phyloP scores from a whole-genome alignment of 2,888 invertebrate genomes.

The Bimastos eiseni region DNA sequence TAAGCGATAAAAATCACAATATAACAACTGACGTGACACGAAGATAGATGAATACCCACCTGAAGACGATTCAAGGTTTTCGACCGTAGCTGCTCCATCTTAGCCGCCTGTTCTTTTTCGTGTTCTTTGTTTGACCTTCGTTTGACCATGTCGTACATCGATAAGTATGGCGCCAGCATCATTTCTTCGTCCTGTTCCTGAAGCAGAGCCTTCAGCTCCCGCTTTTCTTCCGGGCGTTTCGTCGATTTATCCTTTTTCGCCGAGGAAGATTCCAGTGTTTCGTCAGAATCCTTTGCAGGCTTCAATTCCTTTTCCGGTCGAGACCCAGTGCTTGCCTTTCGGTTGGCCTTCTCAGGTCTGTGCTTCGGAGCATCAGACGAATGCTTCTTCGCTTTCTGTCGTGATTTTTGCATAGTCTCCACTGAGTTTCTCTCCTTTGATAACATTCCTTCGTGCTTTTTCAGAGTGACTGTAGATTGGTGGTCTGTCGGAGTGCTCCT shows the following conservation, averaged over 20 bases:
- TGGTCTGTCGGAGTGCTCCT: neutral
- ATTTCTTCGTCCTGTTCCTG: constrained; percentile 34
- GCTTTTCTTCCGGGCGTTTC: constrained; percentile 27
- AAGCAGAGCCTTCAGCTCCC: constrained; percentile 35
- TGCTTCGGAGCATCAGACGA: neutral
- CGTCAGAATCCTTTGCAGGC: constrained; percentile 72
- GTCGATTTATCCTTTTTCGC: neutral
- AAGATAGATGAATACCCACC: too few relatives aligned
- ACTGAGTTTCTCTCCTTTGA: neutral
- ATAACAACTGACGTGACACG: too few relatives aligned
- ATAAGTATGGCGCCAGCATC: constrained; percentile 72
- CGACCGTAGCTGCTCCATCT: neutral
- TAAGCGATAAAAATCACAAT: too few relatives aligned
- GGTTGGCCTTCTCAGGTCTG: neutral
- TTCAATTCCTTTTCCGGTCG: neutral
- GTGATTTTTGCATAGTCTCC: neutral
- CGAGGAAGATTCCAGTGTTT: constrained; percentile 58
- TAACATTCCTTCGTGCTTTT: neutral
- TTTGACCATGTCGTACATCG: constrained; percentile 87
- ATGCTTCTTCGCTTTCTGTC: neutral
- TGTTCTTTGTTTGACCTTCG: constrained; percentile 49
- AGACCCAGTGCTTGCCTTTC: neutral
- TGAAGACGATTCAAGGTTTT: neutral
- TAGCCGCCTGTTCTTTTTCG: constrained; percentile 24
- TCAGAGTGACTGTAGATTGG: neutral